Base-by-base conservation (phyloP, 2,888 invertebrate genomes). In the Mesochorus sp. region DNA sequence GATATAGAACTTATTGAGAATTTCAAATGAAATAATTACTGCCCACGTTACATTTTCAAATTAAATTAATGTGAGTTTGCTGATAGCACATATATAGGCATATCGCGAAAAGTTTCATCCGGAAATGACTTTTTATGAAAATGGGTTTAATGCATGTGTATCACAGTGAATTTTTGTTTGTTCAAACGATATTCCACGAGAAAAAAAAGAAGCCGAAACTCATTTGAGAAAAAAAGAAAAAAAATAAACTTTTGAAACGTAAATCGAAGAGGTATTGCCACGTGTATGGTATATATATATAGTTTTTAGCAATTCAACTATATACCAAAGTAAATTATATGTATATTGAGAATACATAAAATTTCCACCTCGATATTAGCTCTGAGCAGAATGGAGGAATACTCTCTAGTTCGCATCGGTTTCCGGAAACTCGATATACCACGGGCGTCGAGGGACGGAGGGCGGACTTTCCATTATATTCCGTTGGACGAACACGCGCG, bases 391-490 rank as follows among this genome's bases (percentile, higher is more conserved):
- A 24, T 24, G 57, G 49, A 61, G 28, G 42, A 39, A 51, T 19
- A 37, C 47, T 17, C 51, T 51, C 51, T 42, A 49, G 51, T 8
- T 31, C 66, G 73, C 42, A 68, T 73, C 68, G 66, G 59, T 79
- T 77, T 73, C 67, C 77, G 80, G 80, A 61, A 79, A 84, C 83
- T 86, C 85, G 80, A 87, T 85, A 83, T 82, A 80, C 81, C 83
- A 64, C 42, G 26, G 71, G 42, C 81, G 81, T 80, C 76, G 79
- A 78, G 77, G 83, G 83, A 61, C 81, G 83, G 84, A 81, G 81
- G 84, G 81, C 81, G 82, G 82, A 83, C 82, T 84, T 82, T 82
- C 85, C 83, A 85, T 87, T 86, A 87, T 86, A 84, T 85, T 84
- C 84, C 80, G 81, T 78, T 85, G 84, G 86, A 79, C 84, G 85